These are phyloP conservation scores for Brachionus manjavacas DNA, from an alignment of 1,140 invertebrate species.

Conservation along the genomic window DNA sequence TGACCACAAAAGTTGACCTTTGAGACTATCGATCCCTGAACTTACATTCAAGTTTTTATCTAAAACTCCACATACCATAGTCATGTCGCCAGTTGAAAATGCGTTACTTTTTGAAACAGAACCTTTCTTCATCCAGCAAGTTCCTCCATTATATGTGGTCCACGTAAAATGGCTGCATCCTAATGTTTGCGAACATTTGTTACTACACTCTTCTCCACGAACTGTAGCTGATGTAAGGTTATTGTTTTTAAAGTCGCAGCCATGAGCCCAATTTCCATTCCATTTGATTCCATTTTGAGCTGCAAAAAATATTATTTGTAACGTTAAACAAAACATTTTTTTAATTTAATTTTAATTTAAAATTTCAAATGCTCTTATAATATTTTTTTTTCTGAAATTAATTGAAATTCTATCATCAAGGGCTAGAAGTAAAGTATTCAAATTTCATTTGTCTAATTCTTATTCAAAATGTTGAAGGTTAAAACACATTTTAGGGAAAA, in stretches of 20 bases:
- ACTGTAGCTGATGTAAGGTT: not conserved
- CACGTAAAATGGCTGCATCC: slow-evolving; percentile 43
- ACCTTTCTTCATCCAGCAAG: slow-evolving; percentile 43
- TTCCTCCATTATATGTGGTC: slow-evolving; percentile 21
- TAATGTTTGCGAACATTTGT: not conserved
- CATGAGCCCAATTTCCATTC: slow-evolving; percentile 11
- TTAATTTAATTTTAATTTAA: not conserved
- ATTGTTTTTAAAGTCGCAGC: slow-evolving; percentile 6
- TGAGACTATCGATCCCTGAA: not conserved
- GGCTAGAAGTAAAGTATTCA: too few species aligned
- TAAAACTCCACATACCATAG: slow-evolving; percentile 43
- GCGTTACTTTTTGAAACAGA: slow-evolving; percentile 25
- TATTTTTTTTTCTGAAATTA: not conserved
- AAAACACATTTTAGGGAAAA: too few species aligned
- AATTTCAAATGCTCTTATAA: not conserved
- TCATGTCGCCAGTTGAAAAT: slow-evolving; percentile 20
- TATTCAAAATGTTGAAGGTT: too few species aligned
- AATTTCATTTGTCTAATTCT: too few species aligned
- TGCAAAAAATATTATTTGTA: not conserved
- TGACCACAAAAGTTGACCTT: slow-evolving; percentile 43
- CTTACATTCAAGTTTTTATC: not conserved
- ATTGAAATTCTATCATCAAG: not conserved
- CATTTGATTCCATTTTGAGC: not conserved
- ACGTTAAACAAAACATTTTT: not conserved
- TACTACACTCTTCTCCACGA: not conserved